Percentiles rank a stretch among this genome's conserved stretches.
phyloP scores from a whole-genome alignment of 2,113 vertebrate species.

The Corapipo altera region DNA sequence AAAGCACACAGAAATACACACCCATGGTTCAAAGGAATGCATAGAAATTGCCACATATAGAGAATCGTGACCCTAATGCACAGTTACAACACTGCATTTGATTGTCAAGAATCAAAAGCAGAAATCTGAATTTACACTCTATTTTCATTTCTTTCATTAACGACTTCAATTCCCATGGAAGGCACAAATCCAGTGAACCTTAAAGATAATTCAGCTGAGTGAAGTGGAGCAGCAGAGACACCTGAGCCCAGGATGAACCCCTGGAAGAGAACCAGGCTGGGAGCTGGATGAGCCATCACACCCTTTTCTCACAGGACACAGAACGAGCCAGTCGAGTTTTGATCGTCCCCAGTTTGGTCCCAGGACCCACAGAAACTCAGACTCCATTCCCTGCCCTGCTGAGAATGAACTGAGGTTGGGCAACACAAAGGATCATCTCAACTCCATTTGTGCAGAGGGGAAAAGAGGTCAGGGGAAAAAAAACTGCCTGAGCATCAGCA shows the following conservation, averaged over 20 bases:
- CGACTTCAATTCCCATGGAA: not conserved
- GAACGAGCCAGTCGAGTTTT: not conserved
- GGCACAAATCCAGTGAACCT: not conserved
- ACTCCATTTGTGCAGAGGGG: not conserved
- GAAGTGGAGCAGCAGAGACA: not conserved
- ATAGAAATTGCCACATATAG: not conserved
- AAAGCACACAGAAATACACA: not conserved
- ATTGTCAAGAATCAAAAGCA: not conserved
- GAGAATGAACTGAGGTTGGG: not conserved
- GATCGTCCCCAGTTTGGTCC: not conserved
- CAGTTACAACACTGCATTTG: not conserved
- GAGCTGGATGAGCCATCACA: not conserved
- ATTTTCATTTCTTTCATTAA: not conserved
- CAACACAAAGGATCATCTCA: not conserved
- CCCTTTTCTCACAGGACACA: not conserved
- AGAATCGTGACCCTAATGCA: not conserved
- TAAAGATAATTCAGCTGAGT: not conserved
- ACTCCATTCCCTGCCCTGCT: not conserved
- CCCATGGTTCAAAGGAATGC: not conserved
- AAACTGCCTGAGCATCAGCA: not conserved
- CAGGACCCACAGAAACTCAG: not conserved
- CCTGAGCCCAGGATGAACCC: not conserved
- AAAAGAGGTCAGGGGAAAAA: not conserved
- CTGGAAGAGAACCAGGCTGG: not conserved
- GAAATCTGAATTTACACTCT: not conserved